These are phyloP conservation scores for Gordius sp. DNA, from an alignment of 2,888 invertebrate species.

Conservation along the genomic window DNA sequence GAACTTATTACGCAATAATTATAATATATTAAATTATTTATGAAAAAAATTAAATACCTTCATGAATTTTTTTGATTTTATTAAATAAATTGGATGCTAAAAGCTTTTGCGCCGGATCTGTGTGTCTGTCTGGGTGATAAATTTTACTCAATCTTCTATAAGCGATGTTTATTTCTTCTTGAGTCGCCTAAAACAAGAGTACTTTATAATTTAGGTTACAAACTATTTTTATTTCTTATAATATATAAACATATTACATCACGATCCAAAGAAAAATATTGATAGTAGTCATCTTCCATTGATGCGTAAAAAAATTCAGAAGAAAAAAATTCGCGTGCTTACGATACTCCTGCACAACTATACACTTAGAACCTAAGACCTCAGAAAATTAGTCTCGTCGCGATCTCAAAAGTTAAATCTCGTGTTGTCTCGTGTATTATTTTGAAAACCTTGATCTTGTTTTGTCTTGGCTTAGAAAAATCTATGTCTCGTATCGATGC, in stretches of 20 bases:
- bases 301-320: not conserved
- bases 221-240: not conserved
- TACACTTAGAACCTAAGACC: too few relatives aligned
- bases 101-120: conserved; percentile 47
- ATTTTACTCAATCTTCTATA: conserved; percentile 65
- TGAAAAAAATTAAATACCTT: conserved; percentile 36
- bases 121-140: conserved; percentile 89
- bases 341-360: too few relatives aligned
- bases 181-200: conserved; percentile 56
- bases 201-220: not conserved
- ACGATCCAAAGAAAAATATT: not conserved
- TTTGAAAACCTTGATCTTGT: too few relatives aligned
- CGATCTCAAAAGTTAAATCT: too few relatives aligned
- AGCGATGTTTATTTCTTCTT: conserved; percentile 70
- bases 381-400: too few relatives aligned
- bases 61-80: conserved; percentile 69
- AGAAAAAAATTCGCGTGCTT: too few relatives aligned
- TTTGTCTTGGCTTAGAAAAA: too few relatives aligned
- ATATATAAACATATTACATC: not conserved
- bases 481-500: too few relatives aligned
- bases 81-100: conserved; percentile 75
- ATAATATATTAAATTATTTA: not conserved
- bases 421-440: too few relatives aligned
- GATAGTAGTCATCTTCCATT: conserved; percentile 5
- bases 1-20: conserved; percentile 35